Percentiles rank a stretch among this genome's conserved stretches.
phyloP scores from a whole-genome alignment of 1,140 invertebrate genomes.

The Drosophila punjabiensis region DNA sequence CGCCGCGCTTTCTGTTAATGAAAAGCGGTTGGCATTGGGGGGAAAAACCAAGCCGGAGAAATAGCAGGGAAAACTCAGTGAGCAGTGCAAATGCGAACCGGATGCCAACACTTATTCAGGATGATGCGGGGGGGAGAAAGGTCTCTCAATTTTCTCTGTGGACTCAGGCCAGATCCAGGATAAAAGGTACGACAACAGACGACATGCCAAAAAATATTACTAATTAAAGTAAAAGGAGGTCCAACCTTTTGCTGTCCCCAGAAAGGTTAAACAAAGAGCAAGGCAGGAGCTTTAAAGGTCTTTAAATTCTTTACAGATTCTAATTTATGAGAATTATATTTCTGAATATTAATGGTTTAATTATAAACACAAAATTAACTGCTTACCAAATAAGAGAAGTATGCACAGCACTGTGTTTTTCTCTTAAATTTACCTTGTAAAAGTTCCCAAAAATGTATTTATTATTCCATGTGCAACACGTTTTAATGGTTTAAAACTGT shows the following conservation, averaged over 20 bases:
- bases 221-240: slow-evolving; percentile 6
- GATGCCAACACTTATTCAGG: slow-evolving; percentile 8
- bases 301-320: not conserved
- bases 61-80: not conserved
- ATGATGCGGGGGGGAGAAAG: not conserved
- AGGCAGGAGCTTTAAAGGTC: not conserved
- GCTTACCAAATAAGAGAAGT: not conserved
- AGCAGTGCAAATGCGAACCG: not conserved
- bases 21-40: slow-evolving; percentile 26
- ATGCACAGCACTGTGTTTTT: not conserved
- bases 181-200: not conserved
- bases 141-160: not conserved
- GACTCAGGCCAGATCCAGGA: not conserved
- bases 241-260: not conserved
- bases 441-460: not conserved
- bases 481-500: not conserved
- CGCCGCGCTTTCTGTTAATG: slow-evolving; percentile 35
- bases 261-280: slow-evolving; percentile 5
- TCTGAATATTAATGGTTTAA: not conserved
- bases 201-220: slow-evolving; percentile 7
- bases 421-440: not conserved
- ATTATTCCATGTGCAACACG: not conserved
- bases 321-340: not conserved
- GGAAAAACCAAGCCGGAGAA: not conserved
- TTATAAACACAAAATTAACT: not conserved